A percentile compares a stretch with the other conserved stretches of the same genome.
phyloP scores from a whole-genome alignment of 2,888 invertebrate genomes.

The Aspidapion aeneum region DNA sequence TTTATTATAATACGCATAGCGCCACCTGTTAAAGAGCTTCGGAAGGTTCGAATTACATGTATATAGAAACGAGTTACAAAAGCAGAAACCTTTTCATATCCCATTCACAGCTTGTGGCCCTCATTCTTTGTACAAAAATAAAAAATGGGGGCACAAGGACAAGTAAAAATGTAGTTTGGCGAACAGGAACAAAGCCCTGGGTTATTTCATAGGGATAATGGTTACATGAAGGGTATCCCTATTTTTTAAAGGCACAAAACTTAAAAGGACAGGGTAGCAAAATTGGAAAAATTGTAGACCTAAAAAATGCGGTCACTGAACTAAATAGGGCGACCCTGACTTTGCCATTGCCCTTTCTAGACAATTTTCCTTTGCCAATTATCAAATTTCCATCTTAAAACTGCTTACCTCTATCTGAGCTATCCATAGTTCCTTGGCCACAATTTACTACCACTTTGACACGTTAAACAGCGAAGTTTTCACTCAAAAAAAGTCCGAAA shows the following conservation, averaged over 20 bases:
- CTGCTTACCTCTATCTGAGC: slow-evolving; percentile 28
- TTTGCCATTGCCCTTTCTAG: slow-evolving; percentile 56
- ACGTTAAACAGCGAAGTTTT: slow-evolving; percentile 31
- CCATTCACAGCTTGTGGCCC: no score
- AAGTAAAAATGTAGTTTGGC: neutral
- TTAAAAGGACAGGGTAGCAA: neutral
- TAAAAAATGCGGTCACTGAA: slow-evolving; percentile 56
- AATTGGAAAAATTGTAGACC: neutral
- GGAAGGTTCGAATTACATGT: no score
- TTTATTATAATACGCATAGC: no score
- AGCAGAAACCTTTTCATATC: no score
- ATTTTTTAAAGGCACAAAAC: no score
- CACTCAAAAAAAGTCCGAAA: slow-evolving; percentile 40
- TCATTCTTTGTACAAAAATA: no score
- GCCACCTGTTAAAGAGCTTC: no score
- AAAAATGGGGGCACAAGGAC: neutral
- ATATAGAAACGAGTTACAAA: no score
- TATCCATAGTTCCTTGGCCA: slow-evolving; percentile 22
- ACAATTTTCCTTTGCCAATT: slow-evolving; percentile 9
- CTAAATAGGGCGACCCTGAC: slow-evolving; percentile 59
- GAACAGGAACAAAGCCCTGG: no score
- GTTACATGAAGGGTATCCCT: no score
- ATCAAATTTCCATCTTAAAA: slow-evolving; percentile 1
- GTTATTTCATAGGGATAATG: no score
- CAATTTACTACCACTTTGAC: slow-evolving; percentile 13